Percentiles rank a stretch among this genome's conserved stretches.
phyloP scores from a whole-genome alignment of 1,140 invertebrate genomes.

The Gryllus bimaculatus region DNA sequence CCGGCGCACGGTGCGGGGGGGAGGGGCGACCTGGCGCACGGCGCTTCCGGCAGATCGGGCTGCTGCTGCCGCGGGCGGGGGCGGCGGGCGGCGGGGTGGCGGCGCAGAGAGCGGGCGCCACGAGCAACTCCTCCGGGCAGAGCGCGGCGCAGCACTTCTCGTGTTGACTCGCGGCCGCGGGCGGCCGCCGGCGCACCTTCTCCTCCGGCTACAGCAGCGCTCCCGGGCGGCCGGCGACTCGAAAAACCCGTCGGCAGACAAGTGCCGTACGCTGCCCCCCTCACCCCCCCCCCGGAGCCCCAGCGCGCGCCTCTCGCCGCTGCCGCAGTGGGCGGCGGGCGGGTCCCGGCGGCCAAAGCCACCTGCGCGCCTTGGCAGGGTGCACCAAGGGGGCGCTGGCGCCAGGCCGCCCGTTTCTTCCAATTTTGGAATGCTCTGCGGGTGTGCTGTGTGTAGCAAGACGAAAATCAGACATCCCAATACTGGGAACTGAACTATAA shows the following conservation, averaged over 20 bases:
- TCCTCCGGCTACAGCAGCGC: neutral
- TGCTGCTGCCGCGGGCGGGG: too few species aligned
- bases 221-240: neutral
- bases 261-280: neutral
- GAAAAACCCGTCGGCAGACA: constrained; percentile 2
- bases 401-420: too few species aligned
- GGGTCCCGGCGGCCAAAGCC: too few species aligned
- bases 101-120: neutral
- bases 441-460: too few species aligned
- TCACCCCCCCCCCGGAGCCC: neutral
- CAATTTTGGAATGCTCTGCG: too few species aligned
- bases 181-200: neutral
- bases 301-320: neutral
- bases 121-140: neutral
- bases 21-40: too few species aligned
- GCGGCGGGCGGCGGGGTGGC: too few species aligned
- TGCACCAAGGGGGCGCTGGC: too few species aligned
- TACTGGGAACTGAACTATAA: too few species aligned
- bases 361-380: too few species aligned
- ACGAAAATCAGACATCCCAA: too few species aligned
- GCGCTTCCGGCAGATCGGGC: neutral
- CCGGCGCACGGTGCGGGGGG: neutral
- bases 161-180: neutral
- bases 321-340: neutral
- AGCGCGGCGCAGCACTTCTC: too few species aligned